phyloP scores from a whole-genome alignment of 2,888 invertebrate genomes.

The Drosophila differens region DNA sequence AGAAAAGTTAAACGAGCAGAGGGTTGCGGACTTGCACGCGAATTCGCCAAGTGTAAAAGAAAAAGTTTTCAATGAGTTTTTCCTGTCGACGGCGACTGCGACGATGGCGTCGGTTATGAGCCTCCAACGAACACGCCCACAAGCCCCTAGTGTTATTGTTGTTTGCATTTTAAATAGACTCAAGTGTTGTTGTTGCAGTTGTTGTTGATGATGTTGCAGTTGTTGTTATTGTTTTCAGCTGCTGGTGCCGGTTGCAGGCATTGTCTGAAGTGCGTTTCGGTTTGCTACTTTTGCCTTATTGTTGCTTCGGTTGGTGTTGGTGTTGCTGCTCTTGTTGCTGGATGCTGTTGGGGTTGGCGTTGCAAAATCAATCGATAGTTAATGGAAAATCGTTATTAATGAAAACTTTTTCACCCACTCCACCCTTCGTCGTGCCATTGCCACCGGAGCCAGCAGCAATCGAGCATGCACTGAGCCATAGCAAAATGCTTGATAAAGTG shows the following conservation, averaged over 20 bases:
- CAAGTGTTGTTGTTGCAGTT: constrained; percentile 68
- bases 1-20: constrained; percentile 20
- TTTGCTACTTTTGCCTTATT: constrained; percentile 70
- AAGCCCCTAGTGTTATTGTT: constrained; percentile 69
- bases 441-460: constrained; percentile 54
- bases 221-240: constrained; percentile 38
- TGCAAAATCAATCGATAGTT: constrained; percentile 85
- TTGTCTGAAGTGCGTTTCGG: constrained; percentile 80
- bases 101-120: constrained; percentile 75
- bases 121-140: constrained; percentile 40
- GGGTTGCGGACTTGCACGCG: constrained; percentile 43
- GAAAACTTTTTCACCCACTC: constrained; percentile 79
- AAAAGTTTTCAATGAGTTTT: constrained; percentile 84
- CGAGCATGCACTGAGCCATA: constrained; percentile 81
- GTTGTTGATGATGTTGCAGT: constrained; percentile 37
- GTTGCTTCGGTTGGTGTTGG: constrained; percentile 35
- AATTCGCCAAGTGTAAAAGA: constrained; percentile 77
- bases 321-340: constrained; percentile 27
- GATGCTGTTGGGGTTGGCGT: constrained; percentile 64
- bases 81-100: constrained; percentile 66
- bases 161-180: constrained; percentile 81
- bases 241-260: constrained; percentile 69
- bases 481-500: constrained; percentile 83
- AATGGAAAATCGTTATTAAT: constrained; percentile 86
- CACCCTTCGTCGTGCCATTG: not conserved